phyloP scores from a whole-genome alignment of 1,140 invertebrate species.

The Steinernema khuongi region DNA sequence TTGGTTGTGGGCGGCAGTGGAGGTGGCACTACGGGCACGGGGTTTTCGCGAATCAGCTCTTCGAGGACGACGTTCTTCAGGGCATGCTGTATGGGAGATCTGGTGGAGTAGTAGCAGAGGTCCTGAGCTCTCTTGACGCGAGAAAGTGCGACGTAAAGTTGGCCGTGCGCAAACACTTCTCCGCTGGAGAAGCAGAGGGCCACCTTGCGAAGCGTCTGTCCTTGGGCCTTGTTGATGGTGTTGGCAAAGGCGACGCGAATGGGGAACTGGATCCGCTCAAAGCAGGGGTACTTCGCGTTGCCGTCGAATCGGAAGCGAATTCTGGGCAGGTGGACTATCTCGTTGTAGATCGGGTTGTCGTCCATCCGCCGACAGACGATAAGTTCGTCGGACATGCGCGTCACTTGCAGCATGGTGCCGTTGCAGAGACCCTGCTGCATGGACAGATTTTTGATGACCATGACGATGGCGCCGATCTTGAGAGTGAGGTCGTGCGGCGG shows the following conservation, averaged over 20 bases:
- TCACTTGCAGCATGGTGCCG: slow-evolving; percentile 34
- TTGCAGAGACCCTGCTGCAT: slow-evolving; percentile 32
- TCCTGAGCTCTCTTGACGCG: neutral
- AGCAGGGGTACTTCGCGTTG: neutral
- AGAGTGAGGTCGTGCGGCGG: slow-evolving; percentile 37
- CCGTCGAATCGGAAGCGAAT: neutral
- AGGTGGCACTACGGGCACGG: too few species aligned
- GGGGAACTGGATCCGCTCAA: slow-evolving; percentile 61
- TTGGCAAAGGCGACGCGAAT: too few species aligned
- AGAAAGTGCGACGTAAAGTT: slow-evolving; percentile 52
- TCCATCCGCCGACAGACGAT: neutral
- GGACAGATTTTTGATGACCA: slow-evolving; percentile 37
- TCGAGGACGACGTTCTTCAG: neutral
- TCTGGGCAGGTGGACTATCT: neutral
- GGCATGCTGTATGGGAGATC: neutral
- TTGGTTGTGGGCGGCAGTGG: too few species aligned
- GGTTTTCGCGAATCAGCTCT: too few species aligned
- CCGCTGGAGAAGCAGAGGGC: slow-evolving; percentile 52
- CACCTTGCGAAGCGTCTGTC: slow-evolving; percentile 58
- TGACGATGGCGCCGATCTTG: slow-evolving; percentile 37
- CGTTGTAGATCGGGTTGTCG: neutral
- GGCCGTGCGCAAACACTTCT: slow-evolving; percentile 59
- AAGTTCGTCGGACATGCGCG: neutral
- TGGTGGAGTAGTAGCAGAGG: neutral
- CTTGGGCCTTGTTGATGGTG: slow-evolving; percentile 65